phyloP scores from a whole-genome alignment of 2,888 invertebrate genomes.

The Anticlea derivata region DNA sequence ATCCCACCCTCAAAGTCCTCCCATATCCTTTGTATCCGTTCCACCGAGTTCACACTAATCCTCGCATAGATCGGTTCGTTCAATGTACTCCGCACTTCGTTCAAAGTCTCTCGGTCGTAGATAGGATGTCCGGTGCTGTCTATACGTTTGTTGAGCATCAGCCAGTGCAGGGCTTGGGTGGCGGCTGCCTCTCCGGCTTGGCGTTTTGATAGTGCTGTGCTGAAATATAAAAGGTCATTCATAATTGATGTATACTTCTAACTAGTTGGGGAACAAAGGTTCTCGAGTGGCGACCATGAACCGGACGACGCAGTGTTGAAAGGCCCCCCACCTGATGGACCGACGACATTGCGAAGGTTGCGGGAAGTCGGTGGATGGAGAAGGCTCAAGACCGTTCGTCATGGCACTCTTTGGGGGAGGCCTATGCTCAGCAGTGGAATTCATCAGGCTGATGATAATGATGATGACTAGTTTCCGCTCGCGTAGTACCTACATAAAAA shows the following conservation, averaged over 20 bases:
- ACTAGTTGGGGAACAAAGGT: no score
- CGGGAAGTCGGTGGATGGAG: no score
- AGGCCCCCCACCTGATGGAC: no score
- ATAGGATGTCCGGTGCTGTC: slow-evolving; percentile 75
- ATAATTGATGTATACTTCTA: not conserved
- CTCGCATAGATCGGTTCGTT: slow-evolving; percentile 56
- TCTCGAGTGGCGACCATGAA: no score
- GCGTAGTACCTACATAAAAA: no score
- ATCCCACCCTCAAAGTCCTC: slow-evolving; percentile 69
- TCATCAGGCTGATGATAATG: no score
- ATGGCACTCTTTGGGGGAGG: no score
- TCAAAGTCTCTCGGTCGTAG: slow-evolving; percentile 63
- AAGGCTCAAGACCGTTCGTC: no score
- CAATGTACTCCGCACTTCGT: slow-evolving; percentile 54
- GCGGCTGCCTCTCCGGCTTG: slow-evolving; percentile 82
- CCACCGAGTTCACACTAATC: slow-evolving; percentile 59
- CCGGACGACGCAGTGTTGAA: no score
- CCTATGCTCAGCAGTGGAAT: no score
- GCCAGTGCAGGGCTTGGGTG: slow-evolving; percentile 79
- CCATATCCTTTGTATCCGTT: slow-evolving; percentile 70
- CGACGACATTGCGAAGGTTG: no score
- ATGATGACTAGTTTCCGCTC: no score
- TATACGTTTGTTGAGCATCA: slow-evolving; percentile 74
- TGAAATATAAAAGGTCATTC: slow-evolving; percentile 40
- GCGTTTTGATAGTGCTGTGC: slow-evolving; percentile 77